phyloP scores from a whole-genome alignment of 92 coral and sea anemone genomes.

The Pocillopora grandis region DNA sequence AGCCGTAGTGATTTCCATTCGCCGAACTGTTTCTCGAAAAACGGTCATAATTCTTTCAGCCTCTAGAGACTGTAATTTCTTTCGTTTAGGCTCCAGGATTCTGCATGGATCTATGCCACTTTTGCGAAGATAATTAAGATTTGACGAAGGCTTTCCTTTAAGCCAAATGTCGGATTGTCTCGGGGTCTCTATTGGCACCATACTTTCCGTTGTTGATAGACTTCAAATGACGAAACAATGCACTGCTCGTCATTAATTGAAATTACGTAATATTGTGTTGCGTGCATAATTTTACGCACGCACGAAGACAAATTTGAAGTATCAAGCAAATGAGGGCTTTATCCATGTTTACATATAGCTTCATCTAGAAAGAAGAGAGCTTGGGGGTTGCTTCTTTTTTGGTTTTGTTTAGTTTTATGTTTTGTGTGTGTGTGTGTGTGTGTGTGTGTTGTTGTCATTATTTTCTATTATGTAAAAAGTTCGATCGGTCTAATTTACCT shows the following conservation, averaged over 20 bases:
- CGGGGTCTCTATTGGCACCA: slow-evolving; percentile 53
- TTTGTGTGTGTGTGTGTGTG: no score
- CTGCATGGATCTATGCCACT: slow-evolving; percentile 62
- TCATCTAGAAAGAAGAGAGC: no score
- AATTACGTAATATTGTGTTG: slow-evolving; percentile 11
- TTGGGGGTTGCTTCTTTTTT: no score
- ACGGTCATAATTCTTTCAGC: slow-evolving; percentile 87
- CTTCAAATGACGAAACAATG: slow-evolving; percentile 28
- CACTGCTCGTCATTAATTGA: not conserved
- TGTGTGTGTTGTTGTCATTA: no score
- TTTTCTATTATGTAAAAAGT: no score
- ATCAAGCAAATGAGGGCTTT: no score
- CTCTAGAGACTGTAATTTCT: slow-evolving; percentile 73
- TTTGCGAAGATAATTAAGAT: not conserved
- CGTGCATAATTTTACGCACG: not conserved
- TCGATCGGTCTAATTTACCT: no score
- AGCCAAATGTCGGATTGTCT: slow-evolving; percentile 38
- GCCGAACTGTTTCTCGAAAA: slow-evolving; percentile 71
- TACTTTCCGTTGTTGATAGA: not conserved
- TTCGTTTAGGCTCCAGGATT: slow-evolving; percentile 81
- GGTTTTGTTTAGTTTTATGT: no score
- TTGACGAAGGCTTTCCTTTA: slow-evolving; percentile 37
- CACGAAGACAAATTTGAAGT: not conserved
- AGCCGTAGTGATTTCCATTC: slow-evolving; percentile 72
- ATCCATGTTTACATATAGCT: no score